Evolutionary conservation across 1,140 invertebrate genomes (phyloP), one percentile per base, ranked within the genome.

Genomic region (Choristoneura fumiferana): DNA sequence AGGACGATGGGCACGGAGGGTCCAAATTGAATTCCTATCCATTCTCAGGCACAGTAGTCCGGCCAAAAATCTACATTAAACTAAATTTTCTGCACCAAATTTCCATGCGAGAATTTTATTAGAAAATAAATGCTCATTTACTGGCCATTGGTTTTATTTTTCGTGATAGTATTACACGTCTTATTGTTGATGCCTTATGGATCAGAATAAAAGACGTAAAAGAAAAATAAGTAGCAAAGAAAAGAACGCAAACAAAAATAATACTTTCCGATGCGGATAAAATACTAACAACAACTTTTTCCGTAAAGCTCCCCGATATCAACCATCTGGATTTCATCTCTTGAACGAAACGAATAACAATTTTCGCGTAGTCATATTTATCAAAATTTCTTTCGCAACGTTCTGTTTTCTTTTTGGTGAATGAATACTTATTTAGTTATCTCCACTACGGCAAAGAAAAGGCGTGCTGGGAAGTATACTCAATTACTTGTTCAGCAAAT

Each of bases 21-120:
- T 64, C 81, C 63, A 80, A 84, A 87, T 87, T 80, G 84, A 87
- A 87, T 87, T 83, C 78, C 75, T 78, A 70, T 76, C 81, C 70
- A 78, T 81, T 74, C 75, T 80, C 72, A 71, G 67, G 53, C 63
- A 36, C 58, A 58, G 59, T 58, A 66, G 56, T 40, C 57, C 59
- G 53, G 58, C 69, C 63, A 62, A 62, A 60, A 62, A 63, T 66
- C 55, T 34, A 54, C 33, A 38, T 58, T 49, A 54, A 54, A 45
- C 18, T 12, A 60, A 39, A 18, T 55, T 58, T 36, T 36, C 36
- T 35, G 12, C 13, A 29, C 33, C 14, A 35, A 35, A 36, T 54
- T 54, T 36, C 53, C 43, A 43, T 43, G 13, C 0, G 15, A 49
- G 43, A 49, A 8, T 36, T 36, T 54, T 54, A 36, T 36, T 35